These are phyloP conservation scores for Archips crataeganus DNA, from an alignment of 2,888 invertebrate genomes.

Conservation along the genomic window DNA sequence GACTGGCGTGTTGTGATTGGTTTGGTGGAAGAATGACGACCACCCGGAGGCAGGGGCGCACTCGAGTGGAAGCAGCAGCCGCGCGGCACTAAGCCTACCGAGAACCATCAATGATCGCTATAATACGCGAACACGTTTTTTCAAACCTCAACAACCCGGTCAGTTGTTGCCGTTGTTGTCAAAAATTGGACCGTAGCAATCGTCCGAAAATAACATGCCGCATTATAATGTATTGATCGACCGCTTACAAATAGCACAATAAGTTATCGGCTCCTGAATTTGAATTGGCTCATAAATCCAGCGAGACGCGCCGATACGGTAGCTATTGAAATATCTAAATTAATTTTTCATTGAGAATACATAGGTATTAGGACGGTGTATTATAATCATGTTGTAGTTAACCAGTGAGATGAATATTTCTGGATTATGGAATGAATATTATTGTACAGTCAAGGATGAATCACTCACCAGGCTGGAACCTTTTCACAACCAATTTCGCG, in stretches of 20 bases:
- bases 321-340: slow-evolving; percentile 39
- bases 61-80: slow-evolving; percentile 70
- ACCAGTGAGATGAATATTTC: neutral
- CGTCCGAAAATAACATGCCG: slow-evolving; percentile 64
- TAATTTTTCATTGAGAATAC: slow-evolving; percentile 28
- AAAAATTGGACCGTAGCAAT: slow-evolving; percentile 70
- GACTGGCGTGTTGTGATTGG: slow-evolving; percentile 66
- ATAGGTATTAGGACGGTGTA: neutral
- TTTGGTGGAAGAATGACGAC: slow-evolving; percentile 67
- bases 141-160: slow-evolving; percentile 43
- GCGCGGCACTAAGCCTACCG: slow-evolving; percentile 53
- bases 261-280: slow-evolving; percentile 55
- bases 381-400: slow-evolving; percentile 9
- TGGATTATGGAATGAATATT: neutral
- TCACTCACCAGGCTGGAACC: too few relatives aligned
- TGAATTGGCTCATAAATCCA: slow-evolving; percentile 54
- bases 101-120: slow-evolving; percentile 70
- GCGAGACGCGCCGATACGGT: slow-evolving; percentile 52
- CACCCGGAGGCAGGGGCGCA: slow-evolving; percentile 74
- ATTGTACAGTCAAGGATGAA: neutral
- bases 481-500: too few relatives aligned
- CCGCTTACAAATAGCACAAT: slow-evolving; percentile 52
- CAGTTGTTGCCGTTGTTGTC: slow-evolving; percentile 51
- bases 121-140: slow-evolving; percentile 56
- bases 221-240: slow-evolving; percentile 60